A percentile compares a stretch with the other conserved stretches of the same genome.
Conservation (phyloP, 92 coral and sea anemone species). For the Zoanthus gigantus region DNA sequence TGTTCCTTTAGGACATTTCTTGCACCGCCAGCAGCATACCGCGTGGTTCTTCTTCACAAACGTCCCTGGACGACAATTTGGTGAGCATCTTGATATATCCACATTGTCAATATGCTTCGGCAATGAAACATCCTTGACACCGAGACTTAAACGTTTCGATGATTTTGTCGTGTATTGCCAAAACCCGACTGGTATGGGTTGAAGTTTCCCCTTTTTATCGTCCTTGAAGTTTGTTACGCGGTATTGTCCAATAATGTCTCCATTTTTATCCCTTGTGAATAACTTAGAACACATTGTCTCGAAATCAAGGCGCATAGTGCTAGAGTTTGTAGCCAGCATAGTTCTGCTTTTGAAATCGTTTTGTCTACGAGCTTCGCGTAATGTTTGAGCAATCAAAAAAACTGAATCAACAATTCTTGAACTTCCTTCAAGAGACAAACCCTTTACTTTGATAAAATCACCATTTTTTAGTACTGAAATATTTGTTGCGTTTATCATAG, state of each 20-base stretch:
- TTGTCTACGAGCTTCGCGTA: not conserved
- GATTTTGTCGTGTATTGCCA: conserved; percentile 54
- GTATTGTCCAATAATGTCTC: conserved; percentile 37
- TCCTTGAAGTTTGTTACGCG: conserved; percentile 38
- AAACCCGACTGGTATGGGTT: conserved; percentile 62
- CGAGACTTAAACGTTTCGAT: not conserved
- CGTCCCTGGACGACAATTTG: conserved; percentile 78
- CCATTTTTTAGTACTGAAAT: not conserved
- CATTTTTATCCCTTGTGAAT: not conserved
- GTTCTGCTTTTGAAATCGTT: not conserved
- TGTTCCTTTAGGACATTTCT: conserved; percentile 76
- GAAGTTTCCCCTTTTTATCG: conserved; percentile 1
- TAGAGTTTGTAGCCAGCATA: not conserved
- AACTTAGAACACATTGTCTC: not conserved
- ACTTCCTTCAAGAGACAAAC: conserved; percentile 7
- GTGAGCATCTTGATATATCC: conserved; percentile 72
- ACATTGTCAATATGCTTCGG: conserved; percentile 53
- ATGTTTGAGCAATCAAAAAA: conserved; percentile 9
- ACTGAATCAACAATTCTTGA: conserved; percentile 25
- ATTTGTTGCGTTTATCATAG: not conserved
- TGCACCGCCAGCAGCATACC: conserved; percentile 84
- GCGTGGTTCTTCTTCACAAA: conserved; percentile 44
- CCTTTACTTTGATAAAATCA: not conserved
- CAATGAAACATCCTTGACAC: conserved; percentile 59
- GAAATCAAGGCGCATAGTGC: not conserved